Percentiles rank a stretch among this genome's conserved stretches.
These are phyloP conservation scores for Laterallus jamaicensis DNA, from an alignment of 2,113 vertebrate species.

Conservation along the genomic window DNA sequence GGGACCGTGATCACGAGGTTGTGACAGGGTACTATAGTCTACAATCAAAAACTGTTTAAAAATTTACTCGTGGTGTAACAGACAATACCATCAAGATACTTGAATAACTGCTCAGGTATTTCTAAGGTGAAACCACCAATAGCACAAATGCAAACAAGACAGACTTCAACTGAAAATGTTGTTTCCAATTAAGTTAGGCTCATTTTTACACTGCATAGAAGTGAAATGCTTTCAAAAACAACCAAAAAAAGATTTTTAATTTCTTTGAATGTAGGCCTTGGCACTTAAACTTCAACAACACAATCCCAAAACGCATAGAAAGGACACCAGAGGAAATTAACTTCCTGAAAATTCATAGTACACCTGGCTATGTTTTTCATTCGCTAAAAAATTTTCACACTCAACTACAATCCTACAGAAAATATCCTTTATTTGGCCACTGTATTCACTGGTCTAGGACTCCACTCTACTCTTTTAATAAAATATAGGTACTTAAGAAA, in stretches of 20 bases:
- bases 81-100: not conserved
- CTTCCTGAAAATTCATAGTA: too few species aligned
- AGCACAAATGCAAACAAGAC: rapidly evolving
- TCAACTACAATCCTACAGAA: not conserved
- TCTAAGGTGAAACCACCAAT: not conserved
- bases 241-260: not conserved
- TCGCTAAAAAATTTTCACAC: rapidly evolving
- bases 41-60: not conserved
- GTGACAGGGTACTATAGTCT: rapidly evolving
- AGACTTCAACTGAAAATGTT: not conserved
- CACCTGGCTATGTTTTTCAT: not conserved
- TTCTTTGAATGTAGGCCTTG: not conserved
- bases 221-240: not conserved
- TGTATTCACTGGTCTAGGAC: not conserved
- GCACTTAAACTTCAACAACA: not conserved
- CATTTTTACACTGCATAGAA: not conserved
- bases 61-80: not conserved
- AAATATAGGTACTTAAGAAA: not conserved
- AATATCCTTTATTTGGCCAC: not conserved
- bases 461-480: not conserved
- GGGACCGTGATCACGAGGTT: not conserved
- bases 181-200: not conserved
- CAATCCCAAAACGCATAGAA: too few species aligned
- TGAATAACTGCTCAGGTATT: not conserved
- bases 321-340: too few species aligned